These are phyloP conservation scores for Fistularia commersonii DNA, from an alignment of 2,797 vertebrate species.

Conservation along the genomic window DNA sequence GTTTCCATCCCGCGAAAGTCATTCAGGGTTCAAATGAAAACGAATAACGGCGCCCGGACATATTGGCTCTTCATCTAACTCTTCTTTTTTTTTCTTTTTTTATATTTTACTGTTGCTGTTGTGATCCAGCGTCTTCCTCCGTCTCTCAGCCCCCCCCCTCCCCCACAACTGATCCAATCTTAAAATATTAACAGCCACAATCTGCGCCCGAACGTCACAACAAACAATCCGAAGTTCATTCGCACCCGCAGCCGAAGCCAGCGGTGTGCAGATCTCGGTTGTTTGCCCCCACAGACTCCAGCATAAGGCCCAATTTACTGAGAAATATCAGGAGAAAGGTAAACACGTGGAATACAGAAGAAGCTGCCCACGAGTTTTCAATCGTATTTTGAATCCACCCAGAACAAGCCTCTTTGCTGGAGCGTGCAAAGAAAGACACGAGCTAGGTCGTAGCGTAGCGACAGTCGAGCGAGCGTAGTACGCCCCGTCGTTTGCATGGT, in stretches of 20 bases:
- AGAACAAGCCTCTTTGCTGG: too few species aligned
- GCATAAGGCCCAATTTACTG: too few species aligned
- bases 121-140: constrained; percentile 41
- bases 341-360: too few species aligned
- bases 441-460: too few species aligned
- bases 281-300: too few species aligned
- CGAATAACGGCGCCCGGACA: constrained; percentile 40
- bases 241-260: constrained; percentile 55
- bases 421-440: too few species aligned
- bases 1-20: constrained; percentile 57
- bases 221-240: constrained; percentile 48
- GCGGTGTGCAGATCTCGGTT: too few species aligned
- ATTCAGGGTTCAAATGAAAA: constrained; percentile 68
- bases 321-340: too few species aligned
- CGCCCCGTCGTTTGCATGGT: too few species aligned
- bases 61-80: constrained; percentile 18
- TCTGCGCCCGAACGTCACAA: constrained; percentile 33
- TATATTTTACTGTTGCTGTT: constrained; percentile 18
- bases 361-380: too few species aligned
- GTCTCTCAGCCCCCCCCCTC: constrained; percentile 3
- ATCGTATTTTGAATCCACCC: too few species aligned
- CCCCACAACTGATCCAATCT: constrained; percentile 25
- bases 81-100: constrained; percentile 22
- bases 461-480: too few species aligned
- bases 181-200: constrained; percentile 54